A percentile compares a stretch with the other conserved stretches of the same genome.
Conservation (phyloP, 1,140 invertebrate species). For the Brachionus paranguensis region DNA sequence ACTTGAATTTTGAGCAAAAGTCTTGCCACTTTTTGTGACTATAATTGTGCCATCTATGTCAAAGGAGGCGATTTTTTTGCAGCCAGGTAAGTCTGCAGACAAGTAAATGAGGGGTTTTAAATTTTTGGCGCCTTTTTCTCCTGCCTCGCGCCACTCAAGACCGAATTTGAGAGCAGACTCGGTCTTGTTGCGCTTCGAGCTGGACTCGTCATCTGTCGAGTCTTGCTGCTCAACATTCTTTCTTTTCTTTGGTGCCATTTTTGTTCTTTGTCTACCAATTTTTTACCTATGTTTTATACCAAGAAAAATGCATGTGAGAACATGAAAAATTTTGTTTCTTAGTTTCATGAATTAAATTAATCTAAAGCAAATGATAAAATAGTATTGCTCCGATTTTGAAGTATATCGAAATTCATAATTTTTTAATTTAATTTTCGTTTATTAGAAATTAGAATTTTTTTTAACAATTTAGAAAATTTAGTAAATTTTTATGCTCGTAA, state of each 20-base stretch:
- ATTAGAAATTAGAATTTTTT: background rate
- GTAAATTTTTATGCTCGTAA: background rate
- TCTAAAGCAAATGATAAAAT: background rate
- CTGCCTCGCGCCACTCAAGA: constrained; percentile 26
- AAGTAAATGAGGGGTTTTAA: constrained; percentile 13
- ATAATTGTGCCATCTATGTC: constrained; percentile 53
- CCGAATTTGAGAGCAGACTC: background rate
- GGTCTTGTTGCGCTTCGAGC: background rate
- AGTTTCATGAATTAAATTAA: background rate
- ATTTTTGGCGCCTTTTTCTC: background rate
- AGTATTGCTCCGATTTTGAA: background rate
- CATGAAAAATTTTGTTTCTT: background rate
- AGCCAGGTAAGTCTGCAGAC: constrained; percentile 43
- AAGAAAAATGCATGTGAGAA: background rate
- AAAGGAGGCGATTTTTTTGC: constrained; percentile 46
- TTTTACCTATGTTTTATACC: background rate
- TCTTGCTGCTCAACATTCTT: background rate
- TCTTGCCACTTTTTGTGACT: constrained; percentile 48
- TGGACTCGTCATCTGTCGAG: background rate
- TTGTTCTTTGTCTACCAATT: background rate
- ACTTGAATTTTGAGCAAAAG: constrained; percentile 47
- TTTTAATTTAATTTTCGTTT: background rate
- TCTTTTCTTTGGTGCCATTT: constrained; percentile 29
- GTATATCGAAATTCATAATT: background rate
- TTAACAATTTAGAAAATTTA: background rate